Conservation (phyloP, 53 echinoderm and acorn worm genomes). For the Luidia sarsii region DNA sequence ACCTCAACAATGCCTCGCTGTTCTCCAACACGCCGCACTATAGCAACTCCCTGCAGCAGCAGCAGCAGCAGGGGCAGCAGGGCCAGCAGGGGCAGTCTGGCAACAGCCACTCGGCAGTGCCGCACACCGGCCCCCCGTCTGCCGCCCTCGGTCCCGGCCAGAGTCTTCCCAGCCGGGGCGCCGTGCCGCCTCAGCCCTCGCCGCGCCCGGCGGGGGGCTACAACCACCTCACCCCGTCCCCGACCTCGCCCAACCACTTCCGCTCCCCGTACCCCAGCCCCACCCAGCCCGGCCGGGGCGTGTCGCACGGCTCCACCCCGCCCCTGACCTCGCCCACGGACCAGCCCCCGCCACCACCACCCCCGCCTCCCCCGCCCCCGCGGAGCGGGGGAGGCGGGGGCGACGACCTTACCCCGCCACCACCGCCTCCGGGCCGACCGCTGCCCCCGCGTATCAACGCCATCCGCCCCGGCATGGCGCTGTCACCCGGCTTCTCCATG, state of each 20-base stretch:
- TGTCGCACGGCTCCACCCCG: conserved; percentile 50
- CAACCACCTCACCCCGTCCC: conserved; percentile 47
- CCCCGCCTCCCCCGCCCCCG: conserved; percentile 27
- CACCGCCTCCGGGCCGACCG: conserved; percentile 28
- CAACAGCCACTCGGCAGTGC: not conserved
- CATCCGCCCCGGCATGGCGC: conserved; percentile 57
- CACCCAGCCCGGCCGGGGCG: conserved; percentile 18
- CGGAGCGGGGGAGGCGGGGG: too few species aligned
- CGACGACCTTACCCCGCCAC: conserved; percentile 22
- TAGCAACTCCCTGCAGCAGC: conserved; percentile 31
- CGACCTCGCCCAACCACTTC: conserved; percentile 49
- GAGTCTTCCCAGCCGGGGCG: conserved; percentile 41
- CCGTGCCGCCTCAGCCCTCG: not conserved
- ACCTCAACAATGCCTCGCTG: conserved; percentile 53
- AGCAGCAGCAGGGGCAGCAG: too few species aligned
- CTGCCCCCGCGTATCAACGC: conserved; percentile 46
- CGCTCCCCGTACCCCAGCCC: conserved; percentile 45
- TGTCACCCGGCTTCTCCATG: conserved; percentile 30
- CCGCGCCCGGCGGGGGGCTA: conserved; percentile 10
- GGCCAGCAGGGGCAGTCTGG: too few species aligned
- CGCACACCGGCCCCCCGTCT: conserved; percentile 19
- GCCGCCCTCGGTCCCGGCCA: conserved; percentile 10
- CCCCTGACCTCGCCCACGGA: conserved; percentile 55
- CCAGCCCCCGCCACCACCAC: conserved; percentile 50
- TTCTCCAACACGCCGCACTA: conserved; percentile 29